Evolutionary conservation across 1,140 invertebrate species (phyloP), one percentile per base, ranked within the genome.

Genomic region (Sogatella furcifera): DNA sequence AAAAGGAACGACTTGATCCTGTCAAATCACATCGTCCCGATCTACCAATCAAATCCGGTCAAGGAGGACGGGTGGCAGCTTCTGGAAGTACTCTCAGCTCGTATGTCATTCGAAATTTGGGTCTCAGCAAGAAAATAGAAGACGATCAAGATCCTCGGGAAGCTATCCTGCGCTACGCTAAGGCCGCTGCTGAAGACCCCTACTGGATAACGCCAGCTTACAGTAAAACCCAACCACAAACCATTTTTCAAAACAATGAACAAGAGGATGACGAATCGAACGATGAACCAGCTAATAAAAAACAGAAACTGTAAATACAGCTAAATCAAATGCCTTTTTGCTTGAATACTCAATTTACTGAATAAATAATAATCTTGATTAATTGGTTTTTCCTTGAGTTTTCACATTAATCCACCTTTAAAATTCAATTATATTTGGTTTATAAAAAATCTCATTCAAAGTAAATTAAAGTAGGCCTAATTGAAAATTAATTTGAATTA

Each of bases 81-180:
- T 94, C 94, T 0, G 97, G 97, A 28, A 93, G 92, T 59, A 99
- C 97, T 0, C 77, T 99, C 0, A 96, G 94, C 63, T 98, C 95
- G 0, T 99, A 94, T 74, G 95, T 99, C 21, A 97, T 97, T 52
- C 81, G 95, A 59, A 95, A 97, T 72, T 78, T 99, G 21, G 96
- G 95, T 0, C 75, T 95, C 1, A 91, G 89, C 65, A 98, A 98
- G 69, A 81, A 91, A 59, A 89, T 96, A 17, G 88, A 97, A 65
- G 92, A 96, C 69, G 95, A 97, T 74, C 91, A 96, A 68, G 95
- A 99, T 80, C 95, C 97, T 0, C 80, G 97, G 57, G 92, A 95
- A 69, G 95, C 95, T 6, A 96, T 99, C 68, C 76, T 99, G n/a
- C 89, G 93, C 64, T 97, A 89, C 76, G 96, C 96, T 0, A 95